These are phyloP conservation scores for Papilio gigon DNA, from an alignment of 2,888 invertebrate genomes.

Conservation along the genomic window DNA sequence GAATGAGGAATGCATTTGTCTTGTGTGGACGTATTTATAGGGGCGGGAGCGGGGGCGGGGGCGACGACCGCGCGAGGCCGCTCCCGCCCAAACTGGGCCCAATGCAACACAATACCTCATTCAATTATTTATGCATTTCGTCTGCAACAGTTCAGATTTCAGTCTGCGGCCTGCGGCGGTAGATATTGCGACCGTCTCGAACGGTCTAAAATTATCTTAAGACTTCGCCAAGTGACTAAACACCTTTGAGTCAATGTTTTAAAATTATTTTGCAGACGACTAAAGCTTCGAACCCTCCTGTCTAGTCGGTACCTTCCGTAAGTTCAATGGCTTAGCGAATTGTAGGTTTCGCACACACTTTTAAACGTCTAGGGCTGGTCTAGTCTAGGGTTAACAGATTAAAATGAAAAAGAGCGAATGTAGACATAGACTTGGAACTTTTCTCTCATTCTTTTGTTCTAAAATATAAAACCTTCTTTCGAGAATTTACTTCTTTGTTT, in stretches of 20 bases:
- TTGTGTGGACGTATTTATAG: constrained; percentile 73
- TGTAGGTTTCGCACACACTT: constrained; percentile 16
- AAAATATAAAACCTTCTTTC: neutral
- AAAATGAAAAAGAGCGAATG: neutral
- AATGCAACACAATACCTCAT: constrained; percentile 42
- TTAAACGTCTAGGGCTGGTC: neutral
- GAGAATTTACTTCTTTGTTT: neutral
- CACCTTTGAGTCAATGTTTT: constrained; percentile 15
- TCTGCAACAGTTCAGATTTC: constrained; percentile 39
- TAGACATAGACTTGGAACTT: neutral
- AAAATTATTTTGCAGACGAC: constrained; percentile 7
- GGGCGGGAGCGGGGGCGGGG: constrained; percentile 54
- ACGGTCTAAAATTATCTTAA: constrained; percentile 27
- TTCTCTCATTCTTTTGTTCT: neutral
- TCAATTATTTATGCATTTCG: constrained; percentile 41
- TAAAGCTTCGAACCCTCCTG: constrained; percentile 9
- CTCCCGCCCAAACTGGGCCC: constrained; percentile 46
- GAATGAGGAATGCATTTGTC: constrained; percentile 64
- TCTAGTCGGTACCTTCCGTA: constrained; percentile 30
- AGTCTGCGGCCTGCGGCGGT: constrained; percentile 23
- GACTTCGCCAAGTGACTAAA: constrained; percentile 8
- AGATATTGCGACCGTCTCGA: constrained; percentile 25
- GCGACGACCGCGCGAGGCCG: constrained; percentile 52
- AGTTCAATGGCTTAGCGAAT: constrained; percentile 12
- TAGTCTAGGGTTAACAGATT: neutral